A percentile compares a stretch with the other conserved stretches of the same genome.
Evolutionary conservation across 2,797 vertebrate species (phyloP).

Genomic region (Strix occidentalis): DNA sequence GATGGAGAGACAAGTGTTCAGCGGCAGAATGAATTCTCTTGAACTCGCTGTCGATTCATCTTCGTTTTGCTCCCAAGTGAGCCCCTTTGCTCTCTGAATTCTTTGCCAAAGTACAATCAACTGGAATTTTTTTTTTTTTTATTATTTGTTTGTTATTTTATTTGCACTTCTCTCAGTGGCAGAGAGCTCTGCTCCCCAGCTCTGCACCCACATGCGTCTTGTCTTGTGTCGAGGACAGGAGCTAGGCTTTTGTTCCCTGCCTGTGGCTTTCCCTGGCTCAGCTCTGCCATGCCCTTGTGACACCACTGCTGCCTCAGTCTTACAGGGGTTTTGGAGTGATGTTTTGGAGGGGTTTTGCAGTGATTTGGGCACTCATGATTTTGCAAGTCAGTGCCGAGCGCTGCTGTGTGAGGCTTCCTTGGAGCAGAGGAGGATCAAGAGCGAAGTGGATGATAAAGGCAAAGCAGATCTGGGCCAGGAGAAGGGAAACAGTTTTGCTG

Average conservation of each 20-base stretch:
- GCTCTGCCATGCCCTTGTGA: neutral
- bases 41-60: constrained; percentile 68
- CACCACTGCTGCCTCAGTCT: neutral
- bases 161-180: neutral
- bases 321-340: neutral
- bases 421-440: neutral
- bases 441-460: neutral
- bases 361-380: neutral
- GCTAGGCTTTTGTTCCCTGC: neutral
- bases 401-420: neutral
- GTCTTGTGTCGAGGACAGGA: fast-evolving
- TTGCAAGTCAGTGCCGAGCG: neutral
- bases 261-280: neutral
- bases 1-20: constrained; percentile 72
- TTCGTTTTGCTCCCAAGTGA: constrained; percentile 63
- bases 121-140: neutral
- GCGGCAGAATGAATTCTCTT: constrained; percentile 65
- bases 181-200: neutral
- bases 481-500: neutral
- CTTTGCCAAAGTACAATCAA: constrained; percentile 8
- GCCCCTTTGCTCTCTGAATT: constrained; percentile 46
- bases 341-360: neutral
- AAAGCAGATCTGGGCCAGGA: neutral
- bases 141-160: constrained; percentile 32
- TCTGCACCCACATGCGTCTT: fast-evolving